Conservation (phyloP, 2,888 invertebrate genomes). For the Tinea semifulvella region DNA sequence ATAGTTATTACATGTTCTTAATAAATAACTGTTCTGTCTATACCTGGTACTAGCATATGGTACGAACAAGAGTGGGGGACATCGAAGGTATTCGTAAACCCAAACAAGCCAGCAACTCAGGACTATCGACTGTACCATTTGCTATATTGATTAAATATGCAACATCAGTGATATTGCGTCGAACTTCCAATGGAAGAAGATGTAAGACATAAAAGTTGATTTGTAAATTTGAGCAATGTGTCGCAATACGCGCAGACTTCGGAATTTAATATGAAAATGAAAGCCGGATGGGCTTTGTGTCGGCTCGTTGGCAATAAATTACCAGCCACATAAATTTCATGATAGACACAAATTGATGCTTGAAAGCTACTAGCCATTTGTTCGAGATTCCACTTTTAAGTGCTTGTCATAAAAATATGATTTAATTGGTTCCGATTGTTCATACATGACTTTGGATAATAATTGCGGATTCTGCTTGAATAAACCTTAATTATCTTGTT, state of each 20-base stretch:
- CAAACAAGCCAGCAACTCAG: no score
- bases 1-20: no score
- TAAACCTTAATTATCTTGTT: no score
- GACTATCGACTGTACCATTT: no score
- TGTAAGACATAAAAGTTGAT: no score
- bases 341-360: slow-evolving; percentile 17
- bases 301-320: slow-evolving; percentile 34
- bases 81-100: no score
- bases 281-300: slow-evolving; percentile 27
- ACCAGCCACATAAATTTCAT: slow-evolving; percentile 29
- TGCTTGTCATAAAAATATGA: slow-evolving; percentile 1
- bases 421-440: background rate
- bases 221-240: slow-evolving; percentile 2
- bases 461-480: background rate
- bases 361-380: slow-evolving; percentile 5
- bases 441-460: background rate
- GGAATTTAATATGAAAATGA: slow-evolving; percentile 36
- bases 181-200: no score
- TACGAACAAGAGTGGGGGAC: no score
- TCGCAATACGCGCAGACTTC: slow-evolving; percentile 15
- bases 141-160: no score
- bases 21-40: no score
- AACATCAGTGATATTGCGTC: no score
- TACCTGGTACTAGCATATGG: no score
- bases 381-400: slow-evolving; percentile 8